A percentile compares a stretch with the other conserved stretches of the same genome.
Conservation (phyloP, 1,140 invertebrate species). For the Doryteuthis pealeii region DNA sequence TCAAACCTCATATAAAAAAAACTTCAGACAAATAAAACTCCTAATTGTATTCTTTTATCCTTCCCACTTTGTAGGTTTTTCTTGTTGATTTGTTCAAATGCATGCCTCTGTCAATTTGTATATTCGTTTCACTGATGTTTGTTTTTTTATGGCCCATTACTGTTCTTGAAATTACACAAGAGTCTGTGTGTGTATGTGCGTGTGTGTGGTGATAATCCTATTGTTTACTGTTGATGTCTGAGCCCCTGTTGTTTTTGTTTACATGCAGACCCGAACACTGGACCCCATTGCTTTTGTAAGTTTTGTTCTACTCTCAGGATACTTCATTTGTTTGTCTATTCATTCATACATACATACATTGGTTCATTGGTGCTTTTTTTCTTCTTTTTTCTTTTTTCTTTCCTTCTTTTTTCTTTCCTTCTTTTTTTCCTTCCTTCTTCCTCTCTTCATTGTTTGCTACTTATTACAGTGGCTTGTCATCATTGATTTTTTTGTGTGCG, state of each 20-base stretch:
- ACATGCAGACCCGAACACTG: slow-evolving; percentile 1
- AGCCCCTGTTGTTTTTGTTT: slow-evolving; percentile 3
- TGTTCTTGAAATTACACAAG: too few relatives aligned
- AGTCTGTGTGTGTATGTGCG: too few relatives aligned
- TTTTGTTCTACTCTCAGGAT: neutral
- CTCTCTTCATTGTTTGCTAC: neutral
- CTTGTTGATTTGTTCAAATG: too few relatives aligned
- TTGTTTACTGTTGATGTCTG: neutral
- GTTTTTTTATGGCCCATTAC: too few relatives aligned
- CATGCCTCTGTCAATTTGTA: too few relatives aligned
- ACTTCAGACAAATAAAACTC: too few relatives aligned
- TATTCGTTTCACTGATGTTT: too few relatives aligned
- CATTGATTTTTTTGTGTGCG: neutral
- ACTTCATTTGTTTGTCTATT: too few relatives aligned
- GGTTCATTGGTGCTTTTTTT: too few relatives aligned
- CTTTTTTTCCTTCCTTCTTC: neutral
- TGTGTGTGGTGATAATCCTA: neutral
- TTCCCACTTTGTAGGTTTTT: too few relatives aligned
- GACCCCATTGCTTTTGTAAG: slow-evolving; percentile 12
- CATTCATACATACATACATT: too few relatives aligned
- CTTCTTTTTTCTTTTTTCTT: neutral
- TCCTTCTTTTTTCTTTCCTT: neutral
- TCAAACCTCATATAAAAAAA: too few relatives aligned
- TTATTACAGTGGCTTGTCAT: neutral
- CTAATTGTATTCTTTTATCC: neutral